These are phyloP conservation scores for Tenthredo distinguenda DNA, from an alignment of 2,888 invertebrate species.

Conservation along the genomic window DNA sequence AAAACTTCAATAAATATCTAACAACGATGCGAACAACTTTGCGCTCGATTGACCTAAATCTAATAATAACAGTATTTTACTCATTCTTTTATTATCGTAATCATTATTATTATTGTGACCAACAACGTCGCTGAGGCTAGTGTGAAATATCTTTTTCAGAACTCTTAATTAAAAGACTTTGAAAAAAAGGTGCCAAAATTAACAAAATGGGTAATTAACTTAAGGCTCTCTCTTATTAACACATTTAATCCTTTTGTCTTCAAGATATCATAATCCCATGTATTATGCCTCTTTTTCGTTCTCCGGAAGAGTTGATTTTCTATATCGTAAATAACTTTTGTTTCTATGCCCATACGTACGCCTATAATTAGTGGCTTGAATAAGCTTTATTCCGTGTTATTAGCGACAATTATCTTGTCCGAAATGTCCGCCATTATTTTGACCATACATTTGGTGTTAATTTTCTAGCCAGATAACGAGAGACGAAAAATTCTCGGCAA, in stretches of 20 bases:
- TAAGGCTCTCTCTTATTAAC: conserved; percentile 5
- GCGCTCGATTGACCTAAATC: not conserved
- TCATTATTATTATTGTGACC: not conserved
- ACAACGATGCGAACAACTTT: not conserved
- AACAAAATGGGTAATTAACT: conserved; percentile 17
- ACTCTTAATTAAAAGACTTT: not conserved
- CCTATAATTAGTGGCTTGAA: not conserved
- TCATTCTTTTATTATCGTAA: not conserved
- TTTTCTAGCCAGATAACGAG: not conserved
- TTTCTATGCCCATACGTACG: not conserved
- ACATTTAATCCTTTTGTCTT: conserved; percentile 13
- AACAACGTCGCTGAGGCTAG: not conserved
- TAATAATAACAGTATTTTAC: not conserved
- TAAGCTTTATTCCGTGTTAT: not conserved
- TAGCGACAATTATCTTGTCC: not conserved
- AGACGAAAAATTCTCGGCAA: not conserved
- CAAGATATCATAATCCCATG: not conserved
- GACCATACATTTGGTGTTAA: not conserved
- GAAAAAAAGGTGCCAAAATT: conserved; percentile 27
- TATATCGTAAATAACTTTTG: not conserved
- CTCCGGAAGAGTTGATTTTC: not conserved
- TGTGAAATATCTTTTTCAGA: not conserved
- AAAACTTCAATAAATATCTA: not conserved
- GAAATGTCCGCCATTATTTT: not conserved
- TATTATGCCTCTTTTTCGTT: too few species aligned